Conservation (phyloP, 2,797 vertebrate species). For the Falco naumanni region DNA sequence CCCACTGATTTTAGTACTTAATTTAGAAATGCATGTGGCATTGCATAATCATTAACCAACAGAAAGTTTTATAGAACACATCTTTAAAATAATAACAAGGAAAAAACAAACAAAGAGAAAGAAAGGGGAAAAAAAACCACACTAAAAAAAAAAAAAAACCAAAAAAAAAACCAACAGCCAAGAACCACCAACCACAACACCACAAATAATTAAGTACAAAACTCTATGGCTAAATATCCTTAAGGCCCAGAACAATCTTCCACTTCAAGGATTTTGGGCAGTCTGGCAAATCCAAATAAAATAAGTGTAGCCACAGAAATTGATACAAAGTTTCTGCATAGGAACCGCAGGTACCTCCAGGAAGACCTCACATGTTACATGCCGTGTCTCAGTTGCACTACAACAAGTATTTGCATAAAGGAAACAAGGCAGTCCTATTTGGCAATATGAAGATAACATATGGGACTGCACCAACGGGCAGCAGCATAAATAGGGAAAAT, state of each 20-base stretch:
- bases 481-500: background rate
- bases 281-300: background rate
- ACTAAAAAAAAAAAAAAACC: background rate
- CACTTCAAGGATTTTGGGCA: background rate
- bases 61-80: background rate
- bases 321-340: background rate
- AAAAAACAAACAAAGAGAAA: background rate
- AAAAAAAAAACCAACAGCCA: background rate
- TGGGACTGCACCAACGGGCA: background rate
- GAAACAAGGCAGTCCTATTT: background rate
- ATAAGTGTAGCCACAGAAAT: background rate
- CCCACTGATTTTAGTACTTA: background rate
- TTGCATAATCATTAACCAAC: background rate
- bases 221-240: background rate
- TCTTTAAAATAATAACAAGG: background rate
- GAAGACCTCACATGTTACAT: fast-evolving
- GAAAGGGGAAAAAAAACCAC: too few species aligned
- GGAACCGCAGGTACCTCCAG: background rate
- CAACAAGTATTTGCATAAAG: background rate
- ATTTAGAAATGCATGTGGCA: background rate
- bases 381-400: background rate
- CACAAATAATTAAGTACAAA: background rate
- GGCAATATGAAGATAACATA: background rate
- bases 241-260: background rate
- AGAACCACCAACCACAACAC: background rate